A percentile compares a stretch with the other conserved stretches of the same genome.
phyloP scores from a whole-genome alignment of 2,113 vertebrate genomes.

The Gymnarchus niloticus region DNA sequence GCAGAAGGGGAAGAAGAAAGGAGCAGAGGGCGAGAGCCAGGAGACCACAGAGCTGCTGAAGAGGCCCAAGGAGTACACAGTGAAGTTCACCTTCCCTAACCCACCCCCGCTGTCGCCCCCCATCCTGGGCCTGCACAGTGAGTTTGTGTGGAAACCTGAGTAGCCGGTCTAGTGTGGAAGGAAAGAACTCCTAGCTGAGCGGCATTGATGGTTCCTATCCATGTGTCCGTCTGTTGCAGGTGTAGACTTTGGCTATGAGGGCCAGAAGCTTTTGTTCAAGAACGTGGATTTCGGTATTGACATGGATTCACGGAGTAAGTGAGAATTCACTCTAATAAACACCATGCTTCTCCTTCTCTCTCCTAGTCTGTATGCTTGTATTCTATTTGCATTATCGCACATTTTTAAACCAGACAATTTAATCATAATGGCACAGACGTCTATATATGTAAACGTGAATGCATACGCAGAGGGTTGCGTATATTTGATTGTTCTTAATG shows the following conservation, averaged over 20 bases:
- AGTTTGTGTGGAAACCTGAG: no score
- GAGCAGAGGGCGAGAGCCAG: conserved; percentile 72
- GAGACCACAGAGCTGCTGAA: conserved; percentile 74
- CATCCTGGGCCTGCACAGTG: conserved; percentile 80
- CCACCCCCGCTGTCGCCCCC: conserved; percentile 80
- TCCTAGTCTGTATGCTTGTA: conserved; percentile 82
- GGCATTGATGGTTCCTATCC: no score
- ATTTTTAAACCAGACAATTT: no score
- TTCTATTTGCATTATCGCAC: no score
- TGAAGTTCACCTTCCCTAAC: conserved; percentile 87
- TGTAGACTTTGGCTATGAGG: conserved; percentile 73
- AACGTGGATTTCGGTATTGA: conserved; percentile 88
- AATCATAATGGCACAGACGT: no score
- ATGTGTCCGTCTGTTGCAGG: conserved; percentile 48
- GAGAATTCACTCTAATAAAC: not conserved
- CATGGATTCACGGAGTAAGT: conserved; percentile 86
- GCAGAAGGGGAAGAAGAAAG: conserved; percentile 79
- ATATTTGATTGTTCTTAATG: not conserved
- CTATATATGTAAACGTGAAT: not conserved
- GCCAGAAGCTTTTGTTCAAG: conserved; percentile 75
- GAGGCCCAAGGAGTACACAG: conserved; percentile 80
- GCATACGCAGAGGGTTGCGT: no score
- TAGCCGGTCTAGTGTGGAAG: no score
- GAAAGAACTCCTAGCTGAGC: no score
- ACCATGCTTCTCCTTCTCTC: not conserved